These are phyloP conservation scores for Eumaeus atala DNA, from an alignment of 1,140 invertebrate species.

Conservation along the genomic window DNA sequence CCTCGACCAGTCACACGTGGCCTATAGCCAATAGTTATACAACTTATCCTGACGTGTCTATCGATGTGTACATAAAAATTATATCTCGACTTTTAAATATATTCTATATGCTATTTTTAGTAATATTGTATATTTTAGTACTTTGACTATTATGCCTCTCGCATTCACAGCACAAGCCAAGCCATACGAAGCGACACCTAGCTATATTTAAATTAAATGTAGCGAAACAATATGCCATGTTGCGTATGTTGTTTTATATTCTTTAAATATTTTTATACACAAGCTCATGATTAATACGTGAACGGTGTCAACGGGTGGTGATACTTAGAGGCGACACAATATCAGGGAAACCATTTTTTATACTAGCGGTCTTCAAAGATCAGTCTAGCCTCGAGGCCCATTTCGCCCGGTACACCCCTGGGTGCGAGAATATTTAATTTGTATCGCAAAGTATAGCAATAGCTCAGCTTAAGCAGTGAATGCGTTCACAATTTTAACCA, in stretches of 20 bases:
- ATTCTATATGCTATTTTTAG: conserved; percentile 3
- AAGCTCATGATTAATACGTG: too few species aligned
- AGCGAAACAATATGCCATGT: too few species aligned
- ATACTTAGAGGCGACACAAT: too few species aligned
- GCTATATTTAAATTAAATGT: too few species aligned
- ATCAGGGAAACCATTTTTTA: too few species aligned
- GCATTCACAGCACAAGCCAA: neutral
- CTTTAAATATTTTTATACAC: too few species aligned
- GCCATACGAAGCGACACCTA: neutral
- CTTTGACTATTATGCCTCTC: conserved; percentile 5
- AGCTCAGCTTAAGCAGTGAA: conserved; percentile 4
- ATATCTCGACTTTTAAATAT: neutral
- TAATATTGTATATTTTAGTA: neutral
- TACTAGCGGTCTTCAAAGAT: too few species aligned
- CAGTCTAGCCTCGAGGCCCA: neutral
- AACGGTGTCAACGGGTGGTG: too few species aligned
- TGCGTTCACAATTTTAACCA: neutral
- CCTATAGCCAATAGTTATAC: neutral
- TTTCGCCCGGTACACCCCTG: neutral
- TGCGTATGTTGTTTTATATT: too few species aligned
- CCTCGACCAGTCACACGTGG: neutral
- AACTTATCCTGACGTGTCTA: neutral
- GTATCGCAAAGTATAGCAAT: neutral
- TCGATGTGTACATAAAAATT: conserved; percentile 1
- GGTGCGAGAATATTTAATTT: neutral